These are phyloP conservation scores for Gryon sp. DNA, from an alignment of 1,140 invertebrate species.

Conservation along the genomic window DNA sequence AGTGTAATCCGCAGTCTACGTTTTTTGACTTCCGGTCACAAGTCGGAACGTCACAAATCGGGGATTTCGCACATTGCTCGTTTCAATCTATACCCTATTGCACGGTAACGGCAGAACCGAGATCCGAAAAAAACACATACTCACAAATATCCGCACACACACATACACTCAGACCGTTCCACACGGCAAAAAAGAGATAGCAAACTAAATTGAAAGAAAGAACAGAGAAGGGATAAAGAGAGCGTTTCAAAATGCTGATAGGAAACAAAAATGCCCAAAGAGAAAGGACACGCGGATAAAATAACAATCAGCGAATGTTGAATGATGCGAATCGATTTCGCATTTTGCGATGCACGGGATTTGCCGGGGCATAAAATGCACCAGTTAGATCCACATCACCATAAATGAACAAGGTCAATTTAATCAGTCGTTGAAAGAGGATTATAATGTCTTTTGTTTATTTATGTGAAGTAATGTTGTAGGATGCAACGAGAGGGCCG, in stretches of 20 bases:
- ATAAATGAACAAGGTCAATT: slow-evolving; percentile 20
- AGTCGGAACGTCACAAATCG: slow-evolving; percentile 47
- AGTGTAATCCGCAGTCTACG: slow-evolving; percentile 42
- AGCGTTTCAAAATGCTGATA: background rate
- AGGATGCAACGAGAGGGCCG: no score
- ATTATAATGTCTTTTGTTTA: no score
- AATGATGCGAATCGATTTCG: slow-evolving; percentile 42
- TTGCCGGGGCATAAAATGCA: slow-evolving; percentile 25
- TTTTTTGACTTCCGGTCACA: slow-evolving; percentile 48
- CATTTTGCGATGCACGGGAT: slow-evolving; percentile 11
- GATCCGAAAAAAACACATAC: no score
- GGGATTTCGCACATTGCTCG: slow-evolving; percentile 21
- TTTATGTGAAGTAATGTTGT: no score
- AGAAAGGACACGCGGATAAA: slow-evolving; percentile 30
- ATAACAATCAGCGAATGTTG: slow-evolving; percentile 41
- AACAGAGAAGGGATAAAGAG: background rate
- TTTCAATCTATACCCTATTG: slow-evolving; percentile 20
- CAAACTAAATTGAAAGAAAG: background rate
- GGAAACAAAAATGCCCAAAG: background rate
- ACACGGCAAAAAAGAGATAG: background rate
- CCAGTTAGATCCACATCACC: slow-evolving; percentile 17
- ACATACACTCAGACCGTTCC: no score
- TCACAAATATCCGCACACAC: no score
- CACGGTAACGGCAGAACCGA: background rate
- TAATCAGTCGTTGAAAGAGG: slow-evolving; percentile 12